Evolutionary conservation across 1,140 invertebrate genomes (phyloP).

Genomic region (Macrostomum lignano): DNA sequence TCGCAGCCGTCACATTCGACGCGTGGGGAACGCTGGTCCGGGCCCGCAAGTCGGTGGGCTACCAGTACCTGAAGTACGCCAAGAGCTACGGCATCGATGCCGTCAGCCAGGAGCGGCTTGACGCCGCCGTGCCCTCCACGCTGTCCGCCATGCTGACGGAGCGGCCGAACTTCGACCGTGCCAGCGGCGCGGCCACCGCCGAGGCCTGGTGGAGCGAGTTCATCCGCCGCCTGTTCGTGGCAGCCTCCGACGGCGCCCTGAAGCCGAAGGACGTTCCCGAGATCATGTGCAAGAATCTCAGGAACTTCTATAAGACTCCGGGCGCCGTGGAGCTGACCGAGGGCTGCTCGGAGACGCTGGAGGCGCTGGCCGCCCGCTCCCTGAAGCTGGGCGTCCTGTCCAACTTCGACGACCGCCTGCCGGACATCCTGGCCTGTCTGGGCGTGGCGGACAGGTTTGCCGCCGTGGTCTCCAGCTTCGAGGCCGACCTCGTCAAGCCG

Average conservation of each 20-base stretch:
- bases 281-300: conserved; percentile 30
- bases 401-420: conserved; percentile 53
- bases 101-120: too few relatives aligned
- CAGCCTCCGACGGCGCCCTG: conserved; percentile 8
- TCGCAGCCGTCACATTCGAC: conserved; percentile 60
- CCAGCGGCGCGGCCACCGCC: conserved; percentile 38
- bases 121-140: too few relatives aligned
- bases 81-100: conserved; percentile 37
- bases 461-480: conserved; percentile 48
- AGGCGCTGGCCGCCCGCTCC: conserved; percentile 24
- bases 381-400: conserved; percentile 41
- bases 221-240: conserved; percentile 36
- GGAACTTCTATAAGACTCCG: too few relatives aligned
- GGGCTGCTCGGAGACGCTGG: conserved; percentile 36
- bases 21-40: conserved; percentile 50
- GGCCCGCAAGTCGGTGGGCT: conserved; percentile 37
- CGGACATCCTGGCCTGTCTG: conserved; percentile 36
- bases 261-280: conserved; percentile 33
- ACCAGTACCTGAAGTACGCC: conserved; percentile 42
- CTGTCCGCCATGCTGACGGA: conserved; percentile 13
- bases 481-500: conserved; percentile 43
- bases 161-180: conserved; percentile 49
- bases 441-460: conserved; percentile 40
- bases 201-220: too few relatives aligned
- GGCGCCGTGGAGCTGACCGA: conserved; percentile 37